Evolutionary conservation across 1,140 invertebrate genomes (phyloP), one percentile per base, ranked within the genome.

Genomic region (Drosophila watanabei): DNA sequence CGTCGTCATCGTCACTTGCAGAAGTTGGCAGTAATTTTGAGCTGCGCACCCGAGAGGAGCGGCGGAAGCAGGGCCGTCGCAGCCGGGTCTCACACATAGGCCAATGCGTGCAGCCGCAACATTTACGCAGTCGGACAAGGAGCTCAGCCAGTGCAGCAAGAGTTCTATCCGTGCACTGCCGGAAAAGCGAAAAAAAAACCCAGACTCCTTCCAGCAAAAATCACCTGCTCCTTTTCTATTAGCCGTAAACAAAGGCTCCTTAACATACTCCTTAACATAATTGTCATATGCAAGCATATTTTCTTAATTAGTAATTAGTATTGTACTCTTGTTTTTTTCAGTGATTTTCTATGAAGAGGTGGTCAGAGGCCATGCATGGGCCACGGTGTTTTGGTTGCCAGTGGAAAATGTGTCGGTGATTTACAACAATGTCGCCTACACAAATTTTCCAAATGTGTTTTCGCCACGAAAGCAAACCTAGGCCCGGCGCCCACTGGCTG

Each of bases 371-470:
- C 35, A 57, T 62, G 64, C 49, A 43, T 51, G 49, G 49, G 49
- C 49, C 63, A 43, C 72, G 43, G 48, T 58, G 71, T 77, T 77
- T 76, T 56, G 57, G 75, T 59, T 65, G 83, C 45, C 64, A 63
- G 69, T 75, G 80, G 72, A 89, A 89, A 88, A 90, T 90, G 86
- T 89, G 85, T 89, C 70, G 81, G 85, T 89, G 79, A 90, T 89
- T 89, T 89, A 89, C 86, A 89, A 90, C 82, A 89, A 86, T 89
- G 86, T 86, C 82, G 82, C 86, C 86, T 89, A 86, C 86, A 86
- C 86, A 89, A 89, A 90, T 89, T 89, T 89, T 82, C 86, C 82
- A 90, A 89, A 89, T 89, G 85, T 90, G 85, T 89, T 90, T 89
- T 90, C 79, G 86, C 86, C 86, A 82, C 82, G 86, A 89, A 86